Base-by-base conservation (phyloP, 2,113 vertebrate species). In the Bujurquina vittata region DNA sequence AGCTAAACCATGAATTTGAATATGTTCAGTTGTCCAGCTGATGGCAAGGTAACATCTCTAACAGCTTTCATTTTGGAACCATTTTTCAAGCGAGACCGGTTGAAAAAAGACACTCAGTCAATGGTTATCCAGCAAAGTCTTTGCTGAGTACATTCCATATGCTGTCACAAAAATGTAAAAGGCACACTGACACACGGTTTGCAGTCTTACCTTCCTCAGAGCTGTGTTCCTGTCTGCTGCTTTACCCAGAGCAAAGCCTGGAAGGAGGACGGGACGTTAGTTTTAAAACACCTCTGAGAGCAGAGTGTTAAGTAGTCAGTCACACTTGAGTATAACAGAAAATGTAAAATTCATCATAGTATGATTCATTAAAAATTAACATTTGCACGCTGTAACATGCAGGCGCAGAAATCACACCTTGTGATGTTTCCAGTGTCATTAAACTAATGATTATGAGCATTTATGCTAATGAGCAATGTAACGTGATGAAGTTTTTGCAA, bases 201-300 rank as follows among this genome's bases (percentile, higher is more conserved):
- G 17, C 20, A 9, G 7, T 60, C 67, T 75, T 94, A 99, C 98
- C 88, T 99, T 99, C 90, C 97, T 96, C 67, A 99, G 92, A 49
- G 98, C 98, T 1, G 95, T 95, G 8, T n/a, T 84, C 87, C 97
- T 94, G 77, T 99, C 97, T 67, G 92, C 52, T 65, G 97, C 97
- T 88, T 99, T 99, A 52, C 97, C 98, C 88, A 99, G 0, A 1
- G 98, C 98, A 91, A 98, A 99, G 58, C 98, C 98, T 99, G 88
- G 2, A 1, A 40, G 60, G 67, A 77, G 9, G 35, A 55, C 63
- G 4, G 2, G 10, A 2, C 49, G 15, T n/a, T 3, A 1, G n/a
- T 20, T 56, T 57, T 46, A 31, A 67, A 59, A 56, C 61, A 54
- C 15, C 26, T 72, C 54, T 26, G 54, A 52, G 9, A 33, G 14